Percentiles rank a stretch among this genome's conserved stretches.
Evolutionary conservation across 2,888 invertebrate species (phyloP).

Genomic region (Willowsia nigromaculata): DNA sequence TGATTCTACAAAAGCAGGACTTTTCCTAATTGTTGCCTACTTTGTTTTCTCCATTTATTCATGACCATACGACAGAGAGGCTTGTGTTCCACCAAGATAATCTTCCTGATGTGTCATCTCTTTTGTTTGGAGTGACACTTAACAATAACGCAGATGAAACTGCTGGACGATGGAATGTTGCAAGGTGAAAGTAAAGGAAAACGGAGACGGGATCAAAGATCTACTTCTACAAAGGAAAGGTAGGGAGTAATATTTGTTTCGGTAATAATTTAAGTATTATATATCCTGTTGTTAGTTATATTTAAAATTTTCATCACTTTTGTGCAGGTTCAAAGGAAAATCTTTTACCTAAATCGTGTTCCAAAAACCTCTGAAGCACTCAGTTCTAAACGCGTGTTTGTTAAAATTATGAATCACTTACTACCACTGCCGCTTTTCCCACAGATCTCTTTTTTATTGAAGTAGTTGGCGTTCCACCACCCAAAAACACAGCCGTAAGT

Average conservation of each 20-base stretch:
- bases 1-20: neutral
- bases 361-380: slow-evolving; percentile 85
- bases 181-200: slow-evolving; percentile 81
- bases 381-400: slow-evolving; percentile 84
- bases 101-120: slow-evolving; percentile 86
- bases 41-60: slow-evolving; percentile 70
- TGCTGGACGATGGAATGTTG: slow-evolving; percentile 88
- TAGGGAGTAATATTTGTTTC: no score
- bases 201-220: neutral
- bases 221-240: slow-evolving; percentile 14
- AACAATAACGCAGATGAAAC: slow-evolving; percentile 85
- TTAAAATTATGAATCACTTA: no score
- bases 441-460: slow-evolving; percentile 94
- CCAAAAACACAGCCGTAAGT: slow-evolving; percentile 89
- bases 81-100: slow-evolving; percentile 88
- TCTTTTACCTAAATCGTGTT: no score
- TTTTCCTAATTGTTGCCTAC: neutral
- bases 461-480: slow-evolving; percentile 91
- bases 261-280: no score
- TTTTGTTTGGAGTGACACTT: slow-evolving; percentile 88
- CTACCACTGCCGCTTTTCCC: slow-evolving; percentile 83
- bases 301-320: no score
- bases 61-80: slow-evolving; percentile 85
- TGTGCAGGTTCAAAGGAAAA: no score
- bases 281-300: no score